Base-by-base conservation (phyloP, 2,888 invertebrate species). In the Ectobius pallidus region DNA sequence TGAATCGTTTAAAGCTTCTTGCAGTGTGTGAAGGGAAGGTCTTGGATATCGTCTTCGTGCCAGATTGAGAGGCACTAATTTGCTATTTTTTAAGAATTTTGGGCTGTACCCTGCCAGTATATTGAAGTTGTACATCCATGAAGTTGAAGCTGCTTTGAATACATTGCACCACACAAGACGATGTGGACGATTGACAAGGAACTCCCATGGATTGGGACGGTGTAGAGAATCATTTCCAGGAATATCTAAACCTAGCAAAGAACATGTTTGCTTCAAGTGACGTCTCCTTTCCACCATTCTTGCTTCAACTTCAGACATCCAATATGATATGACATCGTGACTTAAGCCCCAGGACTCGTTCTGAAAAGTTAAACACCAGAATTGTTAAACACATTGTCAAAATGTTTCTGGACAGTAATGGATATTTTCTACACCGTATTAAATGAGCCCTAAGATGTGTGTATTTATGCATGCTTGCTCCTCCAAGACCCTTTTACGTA, bases 121-220 rank as follows among this genome's bases (percentile, higher is more conserved):
- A 83, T 94, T 94, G 83, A 95, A 94, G 84, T 94, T 94, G 84
- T 94, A 94, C 91, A 95, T 93, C 94, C 95, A 95, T 0, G 94
- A 94, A 20, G 94, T 93, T n/a, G 94, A 94, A 2, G 92, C 93
- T 4, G 92, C 92, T 27, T 74, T 92, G 81, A 92, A 92, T 75
- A 92, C 89, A 80, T 92, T 92, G 81, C 92, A 92, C 89, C 89
- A 81, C 14, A 79, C 79, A 9, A 94, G 87, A 81, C 91, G 92
- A 82, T 93, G 90, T 80, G 92, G 91, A 77, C 88, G 87, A 83
- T 92, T 92, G 79, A 94, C 91, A 80, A 94, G 87, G 82, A 92
- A 94, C 82, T 94, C 94, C 94, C 94, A 94, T 16, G 94, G 90
- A 79, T 93, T 92, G 30, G 94, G 91, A 79, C 89, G 90, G 69